Conservation (phyloP, 1,140 invertebrate species). For the Pissodes strobi region DNA sequence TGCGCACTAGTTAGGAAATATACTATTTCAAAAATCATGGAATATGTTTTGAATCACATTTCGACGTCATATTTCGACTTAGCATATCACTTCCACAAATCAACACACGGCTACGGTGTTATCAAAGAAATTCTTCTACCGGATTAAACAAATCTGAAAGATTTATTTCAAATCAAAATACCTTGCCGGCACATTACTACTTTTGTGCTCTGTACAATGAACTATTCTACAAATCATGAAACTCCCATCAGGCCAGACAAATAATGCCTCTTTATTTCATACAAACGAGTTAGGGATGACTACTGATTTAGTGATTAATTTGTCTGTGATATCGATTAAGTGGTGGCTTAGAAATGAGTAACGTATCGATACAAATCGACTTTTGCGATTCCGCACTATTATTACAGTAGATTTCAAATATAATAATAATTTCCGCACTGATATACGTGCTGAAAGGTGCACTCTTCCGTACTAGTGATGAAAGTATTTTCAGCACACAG, state of each 20-base stretch:
- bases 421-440: no score
- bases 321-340: constrained; percentile 10
- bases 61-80: no score
- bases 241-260: constrained; percentile 26
- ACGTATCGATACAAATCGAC: neutral
- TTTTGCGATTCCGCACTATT: no score
- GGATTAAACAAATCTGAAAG: constrained; percentile 13
- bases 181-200: constrained; percentile 23
- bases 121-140: constrained; percentile 15
- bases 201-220: constrained; percentile 17
- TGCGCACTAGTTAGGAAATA: no score
- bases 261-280: constrained; percentile 26
- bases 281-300: constrained; percentile 28
- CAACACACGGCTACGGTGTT: neutral
- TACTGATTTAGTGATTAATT: no score
- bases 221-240: constrained; percentile 30
- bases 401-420: no score
- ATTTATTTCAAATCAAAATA: constrained; percentile 26
- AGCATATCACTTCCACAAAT: no score
- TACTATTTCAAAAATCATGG: no score
- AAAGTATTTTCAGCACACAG: no score
- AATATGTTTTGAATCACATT: no score
- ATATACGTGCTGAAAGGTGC: no score
- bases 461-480: no score
- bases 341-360: neutral